Evolutionary conservation across 2,113 vertebrate species (phyloP).

Genomic region (Epinephelus lanceolatus): DNA sequence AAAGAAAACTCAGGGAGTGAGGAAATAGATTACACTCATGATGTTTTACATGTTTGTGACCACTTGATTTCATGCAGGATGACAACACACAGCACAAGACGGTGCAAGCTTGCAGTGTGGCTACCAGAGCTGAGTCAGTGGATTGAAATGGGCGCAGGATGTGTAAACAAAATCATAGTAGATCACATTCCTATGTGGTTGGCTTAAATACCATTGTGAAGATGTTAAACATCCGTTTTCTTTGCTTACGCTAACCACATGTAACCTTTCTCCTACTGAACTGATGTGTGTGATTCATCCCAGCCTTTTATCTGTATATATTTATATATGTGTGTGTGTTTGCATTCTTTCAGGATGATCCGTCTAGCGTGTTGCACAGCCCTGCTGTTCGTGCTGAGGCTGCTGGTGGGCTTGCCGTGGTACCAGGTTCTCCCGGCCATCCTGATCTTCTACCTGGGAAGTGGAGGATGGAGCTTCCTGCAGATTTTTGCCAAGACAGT

Average conservation of each 20-base stretch:
- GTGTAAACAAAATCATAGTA: constrained; percentile 27
- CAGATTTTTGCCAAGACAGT: constrained; percentile 90
- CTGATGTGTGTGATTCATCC: constrained; percentile 17
- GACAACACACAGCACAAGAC: too few species aligned
- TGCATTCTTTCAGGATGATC: constrained; percentile 87
- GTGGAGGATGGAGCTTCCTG: constrained; percentile 92
- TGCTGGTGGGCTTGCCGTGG: constrained; percentile 91
- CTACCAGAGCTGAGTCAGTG: constrained; percentile 18
- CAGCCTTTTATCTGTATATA: constrained; percentile 21
- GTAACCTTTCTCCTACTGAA: constrained; percentile 25
- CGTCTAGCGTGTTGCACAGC: constrained; percentile 88
- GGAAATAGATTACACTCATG: too few species aligned
- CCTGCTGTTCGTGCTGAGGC: constrained; percentile 88
- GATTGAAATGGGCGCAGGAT: constrained; percentile 10
- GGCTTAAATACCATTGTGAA: neutral
- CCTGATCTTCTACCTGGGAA: constrained; percentile 91
- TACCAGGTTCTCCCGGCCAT: constrained; percentile 88
- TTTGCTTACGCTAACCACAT: neutral
- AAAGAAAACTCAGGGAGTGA: neutral
- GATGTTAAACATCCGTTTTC: neutral
- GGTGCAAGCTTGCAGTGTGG: neutral
- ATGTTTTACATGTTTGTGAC: neutral
- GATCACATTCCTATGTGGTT: constrained; percentile 29
- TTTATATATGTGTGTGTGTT: constrained; percentile 25
- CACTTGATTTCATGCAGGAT: neutral